Evolutionary conservation across 2,797 vertebrate genomes (phyloP), one percentile per base, ranked within the genome.

Genomic region (Ispidina picta): DNA sequence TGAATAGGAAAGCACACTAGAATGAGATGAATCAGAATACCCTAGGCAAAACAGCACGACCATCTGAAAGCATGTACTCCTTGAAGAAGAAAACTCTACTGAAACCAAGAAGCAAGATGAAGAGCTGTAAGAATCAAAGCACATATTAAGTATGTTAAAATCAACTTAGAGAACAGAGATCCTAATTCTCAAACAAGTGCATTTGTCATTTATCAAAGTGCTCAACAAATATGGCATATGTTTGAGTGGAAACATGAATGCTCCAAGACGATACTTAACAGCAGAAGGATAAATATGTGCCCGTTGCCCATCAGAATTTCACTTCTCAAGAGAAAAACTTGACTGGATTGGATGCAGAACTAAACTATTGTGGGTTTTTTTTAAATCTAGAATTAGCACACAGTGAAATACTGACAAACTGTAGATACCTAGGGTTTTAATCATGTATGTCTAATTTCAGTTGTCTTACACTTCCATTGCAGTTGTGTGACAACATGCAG

Each of bases 1-100:
- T 95, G 90, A 96, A 95, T 85, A 97, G 96, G 93, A 95, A 97
- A 90, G 79, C 88, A 63, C 80, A 93, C 83, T 94, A 95, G 84
- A 96, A 72, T 64, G 92, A 97, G 95, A 97, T 97, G 90, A 97
- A 97, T 96, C 79, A 64, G 74, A 97, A 95, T 95, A 97, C 92
- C 94, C 89, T 59, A 95, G 96, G 94, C 92, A 97, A 88, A 96
- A 96, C 63, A 95, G 85, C 86, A 63, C 18, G 71, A 79, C 83
- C 90, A 87, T 71, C 74, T 86, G 91, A 96, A 96, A 96, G 65
- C 82, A 89, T 48, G 87, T 89, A 79, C 31, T 96, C 81, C 93
- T 93, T 88, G 89, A 97, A 96, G 86, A 95, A 90, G 83, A 83
- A 92, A 97, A 93, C 75, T 90, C 56, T 65, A 25, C 66, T 26